phyloP scores from a whole-genome alignment of 2,888 invertebrate genomes.

The Microchrysa polita region DNA sequence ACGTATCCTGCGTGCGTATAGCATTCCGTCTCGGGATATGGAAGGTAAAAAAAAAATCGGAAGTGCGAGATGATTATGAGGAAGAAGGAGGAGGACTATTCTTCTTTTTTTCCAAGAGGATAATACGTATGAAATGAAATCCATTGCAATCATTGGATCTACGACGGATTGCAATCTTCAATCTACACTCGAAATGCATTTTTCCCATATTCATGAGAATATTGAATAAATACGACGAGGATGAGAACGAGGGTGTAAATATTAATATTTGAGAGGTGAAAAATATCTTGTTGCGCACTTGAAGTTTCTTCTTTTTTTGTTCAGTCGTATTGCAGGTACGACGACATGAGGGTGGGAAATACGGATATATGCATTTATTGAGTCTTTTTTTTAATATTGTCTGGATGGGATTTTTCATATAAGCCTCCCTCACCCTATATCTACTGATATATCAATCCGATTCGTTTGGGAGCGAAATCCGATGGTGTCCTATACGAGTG shows the following conservation, averaged over 20 bases:
- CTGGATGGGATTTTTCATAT: not conserved
- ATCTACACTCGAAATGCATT: slow-evolving; percentile 19
- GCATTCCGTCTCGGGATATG: too few relatives aligned
- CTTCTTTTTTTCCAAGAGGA: not conserved
- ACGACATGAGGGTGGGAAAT: slow-evolving; percentile 7
- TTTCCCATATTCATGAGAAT: too few relatives aligned
- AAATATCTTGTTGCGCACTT: slow-evolving; percentile 17
- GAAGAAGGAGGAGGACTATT: slow-evolving; percentile 35
- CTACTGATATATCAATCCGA: not conserved
- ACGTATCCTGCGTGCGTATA: slow-evolving; percentile 18
- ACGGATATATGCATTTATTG: not conserved
- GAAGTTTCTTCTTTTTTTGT: not conserved
- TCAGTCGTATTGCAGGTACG: not conserved
- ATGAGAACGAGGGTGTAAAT: slow-evolving; percentile 35
- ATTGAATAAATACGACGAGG: slow-evolving; percentile 23
- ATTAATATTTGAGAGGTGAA: slow-evolving; percentile 24
- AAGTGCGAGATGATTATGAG: slow-evolving; percentile 44
- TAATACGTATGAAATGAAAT: not conserved
- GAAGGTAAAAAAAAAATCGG: slow-evolving; percentile 47
- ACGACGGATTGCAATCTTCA: slow-evolving; percentile 11
- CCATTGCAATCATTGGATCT: slow-evolving; percentile 35
- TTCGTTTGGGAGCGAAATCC: not conserved
- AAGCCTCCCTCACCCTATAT: slow-evolving; percentile 14
- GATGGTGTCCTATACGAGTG: not conserved
- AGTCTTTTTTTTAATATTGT: too few relatives aligned